Evolutionary conservation across 2,888 invertebrate genomes (phyloP).

Genomic region (Lingula anatina): DNA sequence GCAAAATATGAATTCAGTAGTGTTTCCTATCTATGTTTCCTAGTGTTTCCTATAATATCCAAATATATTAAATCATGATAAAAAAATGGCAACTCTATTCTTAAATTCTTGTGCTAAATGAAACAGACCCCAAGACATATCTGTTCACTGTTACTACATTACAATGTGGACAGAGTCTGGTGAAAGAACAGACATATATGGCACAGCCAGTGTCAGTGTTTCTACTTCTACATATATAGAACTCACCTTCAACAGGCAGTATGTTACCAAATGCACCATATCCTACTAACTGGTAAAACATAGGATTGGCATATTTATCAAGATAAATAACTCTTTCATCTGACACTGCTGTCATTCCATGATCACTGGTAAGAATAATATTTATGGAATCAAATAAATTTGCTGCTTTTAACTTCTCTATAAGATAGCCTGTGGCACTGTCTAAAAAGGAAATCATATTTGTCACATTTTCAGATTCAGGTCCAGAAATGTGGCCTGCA

Average conservation of each 20-base stretch:
- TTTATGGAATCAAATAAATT: slow-evolving; percentile 59
- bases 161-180: no score
- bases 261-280: slow-evolving; percentile 61
- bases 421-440: slow-evolving; percentile 53
- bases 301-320: slow-evolving; percentile 21
- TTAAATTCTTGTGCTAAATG: no score
- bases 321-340: slow-evolving; percentile 24
- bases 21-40: no score
- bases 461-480: slow-evolving; percentile 39
- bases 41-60: no score
- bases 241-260: slow-evolving; percentile 55
- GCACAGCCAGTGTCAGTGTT: no score
- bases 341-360: slow-evolving; percentile 63
- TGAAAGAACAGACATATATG: no score
- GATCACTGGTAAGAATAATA: slow-evolving; percentile 68
- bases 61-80: no score
- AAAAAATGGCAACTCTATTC: no score
- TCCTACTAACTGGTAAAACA: slow-evolving; percentile 50
- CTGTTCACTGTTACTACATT: no score
- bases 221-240: no score
- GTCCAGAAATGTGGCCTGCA: slow-evolving; percentile 59
- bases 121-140: no score
- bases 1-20: no score
- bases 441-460: slow-evolving; percentile 57
- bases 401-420: slow-evolving; percentile 55